Base-by-base conservation (phyloP, 2,113 vertebrate species). In the Bambusicola thoracicus region DNA sequence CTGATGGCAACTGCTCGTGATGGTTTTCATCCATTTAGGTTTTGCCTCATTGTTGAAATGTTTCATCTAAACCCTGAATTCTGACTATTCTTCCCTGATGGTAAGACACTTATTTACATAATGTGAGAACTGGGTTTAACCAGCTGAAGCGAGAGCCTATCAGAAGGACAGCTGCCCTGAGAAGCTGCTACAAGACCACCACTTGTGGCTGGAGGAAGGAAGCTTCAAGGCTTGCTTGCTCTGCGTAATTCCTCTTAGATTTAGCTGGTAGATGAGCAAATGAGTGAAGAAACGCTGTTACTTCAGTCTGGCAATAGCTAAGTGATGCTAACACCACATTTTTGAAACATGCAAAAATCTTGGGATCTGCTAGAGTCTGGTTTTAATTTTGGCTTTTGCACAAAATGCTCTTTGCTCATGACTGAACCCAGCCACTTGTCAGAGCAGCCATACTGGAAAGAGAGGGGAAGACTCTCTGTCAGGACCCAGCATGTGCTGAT, bases 301-400 rank as follows among this genome's bases (percentile, higher is more conserved):
- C 58, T 85, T 90, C 73, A 67, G 46, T 70, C 46, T 92, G 88
- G 43, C 38, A 67, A 34, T 44, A 69, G 8, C 41, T 90, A 46
- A 48, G 70, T 87, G 70, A 55, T 85, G 29, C 38, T 79, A 66
- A 55, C 73, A 41, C 65, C 30, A 41, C 11, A 27, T 73, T 77
- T 92, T 79, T 93, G 14, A 75, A 91, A 66, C 4, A 15, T 76
- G 62, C 25, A 58, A 82, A 79, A 85, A 67, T 22, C 49, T 89
- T 81, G 76, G 58, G 29, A 85, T 43, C 13, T 43, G 18, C 12
- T 12, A 8, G n/a, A 75, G 38, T 21, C 59, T 80, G 67, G 53
- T 83, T 93, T 92, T 67, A 88, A 83, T 92, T 89, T 73, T 90
- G 49, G 25, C 62, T 82, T 95, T 59, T 69, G 44, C 43, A 72